Evolutionary conservation across 2,888 invertebrate species (phyloP).

Genomic region (Tiphia femorata): DNA sequence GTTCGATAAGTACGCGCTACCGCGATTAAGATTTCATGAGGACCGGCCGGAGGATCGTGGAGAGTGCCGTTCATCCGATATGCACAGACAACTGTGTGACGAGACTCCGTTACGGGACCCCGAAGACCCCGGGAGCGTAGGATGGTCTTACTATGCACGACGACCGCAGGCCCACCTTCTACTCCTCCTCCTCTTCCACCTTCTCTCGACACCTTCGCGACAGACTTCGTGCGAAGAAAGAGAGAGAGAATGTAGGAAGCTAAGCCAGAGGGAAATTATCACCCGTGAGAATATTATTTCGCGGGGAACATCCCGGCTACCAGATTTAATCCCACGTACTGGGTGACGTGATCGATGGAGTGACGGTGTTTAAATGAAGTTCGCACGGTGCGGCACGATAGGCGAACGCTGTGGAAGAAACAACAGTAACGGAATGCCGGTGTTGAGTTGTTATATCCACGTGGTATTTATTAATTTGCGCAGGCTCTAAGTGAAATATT

Average conservation of each 20-base stretch:
- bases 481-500: no score
- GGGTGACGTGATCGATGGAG: not conserved
- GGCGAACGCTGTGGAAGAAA: no score
- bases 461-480: no score
- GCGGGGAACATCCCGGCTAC: not conserved
- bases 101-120: conserved; percentile 61
- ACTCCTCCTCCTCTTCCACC: conserved; percentile 9
- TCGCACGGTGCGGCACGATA: no score
- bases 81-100: conserved; percentile 66
- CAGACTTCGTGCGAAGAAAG: not conserved
- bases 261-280: conserved; percentile 13
- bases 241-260: not conserved
- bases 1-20: conserved; percentile 50
- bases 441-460: no score
- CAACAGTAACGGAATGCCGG: no score
- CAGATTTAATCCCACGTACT: conserved; percentile 12
- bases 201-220: conserved; percentile 10
- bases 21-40: conserved; percentile 63
- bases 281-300: conserved; percentile 22
- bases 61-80: conserved; percentile 51
- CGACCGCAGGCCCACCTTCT: conserved; percentile 32
- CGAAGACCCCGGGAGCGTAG: conserved; percentile 34
- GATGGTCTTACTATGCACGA: conserved; percentile 45
- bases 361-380: not conserved
- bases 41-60: conserved; percentile 48